Evolutionary conservation across 2,113 vertebrate species (phyloP), one percentile per base, ranked within the genome.

Genomic region (Lanius collurio): DNA sequence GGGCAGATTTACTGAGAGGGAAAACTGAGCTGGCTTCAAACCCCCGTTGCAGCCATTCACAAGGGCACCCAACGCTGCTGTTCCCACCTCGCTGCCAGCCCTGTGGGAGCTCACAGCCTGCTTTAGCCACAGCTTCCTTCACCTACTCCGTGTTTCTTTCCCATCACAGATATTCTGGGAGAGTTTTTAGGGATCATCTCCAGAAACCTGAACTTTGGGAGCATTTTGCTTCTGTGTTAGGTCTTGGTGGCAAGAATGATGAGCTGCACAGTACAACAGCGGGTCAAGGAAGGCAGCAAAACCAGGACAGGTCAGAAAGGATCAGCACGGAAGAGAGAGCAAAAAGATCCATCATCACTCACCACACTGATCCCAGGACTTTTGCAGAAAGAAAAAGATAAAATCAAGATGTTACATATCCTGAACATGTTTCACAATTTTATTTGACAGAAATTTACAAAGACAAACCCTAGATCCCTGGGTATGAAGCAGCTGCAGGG

Each of bases 51-150:
- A 65, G 69, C 22, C 57, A n/a, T 15, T 76, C 28, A 13, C 33
- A 41, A 7, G 47, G 20, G 44, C 15, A 12, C 83, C 22, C 11
- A 30, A 41, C 0, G 9, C 47, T n/a, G 71, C 83, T 57, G 28
- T 15, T 26, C 47, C 60, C 86, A 47, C 46, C 50, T 18, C 0
- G 0, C 42, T 57, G 64, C 42, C 52, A 27, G 59, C 5, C 0
- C 22, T 18, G 55, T 4, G 10, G 8, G 28, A 53, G 60, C 52
- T 85, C 75, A 59, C 24, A 22, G 47, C 62, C 56, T 68, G 30
- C 46, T 83, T n/a, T 11, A 42, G 47, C 47, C 79, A 41, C 53
- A 57, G 44, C 3, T 1, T 85, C 11, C 0, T 46, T 50, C 70
- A 75, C 47, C 20, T 22, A 6, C 3, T 85, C 27, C 0, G 1